Conservation (phyloP, 2,113 vertebrate genomes). For the Brachionichthys hirsutus region DNA sequence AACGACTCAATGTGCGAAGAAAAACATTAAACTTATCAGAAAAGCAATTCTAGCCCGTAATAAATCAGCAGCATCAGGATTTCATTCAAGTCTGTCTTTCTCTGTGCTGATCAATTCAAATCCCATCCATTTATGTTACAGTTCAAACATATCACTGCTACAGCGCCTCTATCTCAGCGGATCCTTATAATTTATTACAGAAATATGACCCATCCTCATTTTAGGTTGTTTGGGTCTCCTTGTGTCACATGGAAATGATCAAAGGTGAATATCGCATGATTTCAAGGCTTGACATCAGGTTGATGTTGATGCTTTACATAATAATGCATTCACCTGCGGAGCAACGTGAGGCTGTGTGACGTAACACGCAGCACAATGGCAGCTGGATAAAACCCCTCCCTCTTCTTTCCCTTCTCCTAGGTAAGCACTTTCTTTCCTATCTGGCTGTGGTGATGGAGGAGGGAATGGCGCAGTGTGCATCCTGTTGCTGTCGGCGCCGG, state of each 20-base stretch:
- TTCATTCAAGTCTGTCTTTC: not conserved
- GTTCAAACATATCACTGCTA: not conserved
- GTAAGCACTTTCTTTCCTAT: conserved; percentile 76
- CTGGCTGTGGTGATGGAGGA: conserved; percentile 53
- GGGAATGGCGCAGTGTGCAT: conserved; percentile 35
- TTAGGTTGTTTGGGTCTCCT: not conserved
- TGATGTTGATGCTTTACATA: not conserved
- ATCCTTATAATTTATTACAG: not conserved
- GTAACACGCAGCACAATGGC: not conserved
- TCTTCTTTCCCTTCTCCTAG: conserved; percentile 60
- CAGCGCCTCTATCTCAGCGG: not conserved
- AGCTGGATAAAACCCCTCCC: conserved; percentile 38
- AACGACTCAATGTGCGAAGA: not conserved
- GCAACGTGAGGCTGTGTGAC: conserved; percentile 5
- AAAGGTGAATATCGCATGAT: no score
- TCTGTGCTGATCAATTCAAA: not conserved
- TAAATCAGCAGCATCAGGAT: not conserved
- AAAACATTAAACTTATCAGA: not conserved
- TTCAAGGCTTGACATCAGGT: not conserved
- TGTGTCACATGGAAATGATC: not conserved
- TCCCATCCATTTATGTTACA: not conserved
- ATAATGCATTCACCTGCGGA: not conserved
- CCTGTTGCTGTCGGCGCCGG: conserved; percentile 55
- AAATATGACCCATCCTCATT: conserved; percentile 2
- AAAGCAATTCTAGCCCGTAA: not conserved